A percentile compares a stretch with the other conserved stretches of the same genome.
These are phyloP conservation scores for Galendromus occidentalis DNA, from an alignment of 1,140 invertebrate species.

Conservation along the genomic window DNA sequence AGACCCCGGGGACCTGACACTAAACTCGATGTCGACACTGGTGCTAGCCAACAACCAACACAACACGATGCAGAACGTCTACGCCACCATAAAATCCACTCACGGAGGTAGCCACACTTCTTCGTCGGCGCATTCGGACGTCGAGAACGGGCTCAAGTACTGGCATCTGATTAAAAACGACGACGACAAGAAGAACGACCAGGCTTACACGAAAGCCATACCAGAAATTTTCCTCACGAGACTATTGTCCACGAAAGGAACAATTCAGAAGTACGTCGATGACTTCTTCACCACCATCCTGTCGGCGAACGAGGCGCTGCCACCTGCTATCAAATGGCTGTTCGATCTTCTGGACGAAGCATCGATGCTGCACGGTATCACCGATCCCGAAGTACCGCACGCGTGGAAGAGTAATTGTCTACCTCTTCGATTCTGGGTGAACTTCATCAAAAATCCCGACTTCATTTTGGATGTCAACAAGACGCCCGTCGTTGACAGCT, in stretches of 20 bases:
- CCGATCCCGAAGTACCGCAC: slow-evolving; percentile 71
- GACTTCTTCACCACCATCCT: slow-evolving; percentile 77
- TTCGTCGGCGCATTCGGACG: background rate
- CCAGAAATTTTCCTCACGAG: slow-evolving; percentile 85
- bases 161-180: slow-evolving; percentile 9
- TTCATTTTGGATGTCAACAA: slow-evolving; percentile 92
- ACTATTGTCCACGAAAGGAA: slow-evolving; percentile 77
- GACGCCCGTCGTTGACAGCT: slow-evolving; percentile 70
- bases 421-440: slow-evolving; percentile 84
- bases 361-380: slow-evolving; percentile 56
- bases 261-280: slow-evolving; percentile 87
- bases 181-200: slow-evolving; percentile 7
- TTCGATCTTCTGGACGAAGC: slow-evolving; percentile 84
- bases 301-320: slow-evolving; percentile 66
- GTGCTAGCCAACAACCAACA: slow-evolving; percentile 31
- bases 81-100: background rate
- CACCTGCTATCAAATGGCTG: slow-evolving; percentile 80
- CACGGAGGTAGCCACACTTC: slow-evolving; percentile 6
- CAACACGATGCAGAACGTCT: slow-evolving; percentile 8
- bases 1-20: background rate
- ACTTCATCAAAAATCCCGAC: slow-evolving; percentile 90
- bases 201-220: slow-evolving; percentile 45
- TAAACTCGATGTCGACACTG: slow-evolving; percentile 50
- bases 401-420: slow-evolving; percentile 92
- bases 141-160: slow-evolving; percentile 12